Base-by-base conservation (phyloP, 2,797 vertebrate genomes). In the Microctenopoma stevenorrisi region DNA sequence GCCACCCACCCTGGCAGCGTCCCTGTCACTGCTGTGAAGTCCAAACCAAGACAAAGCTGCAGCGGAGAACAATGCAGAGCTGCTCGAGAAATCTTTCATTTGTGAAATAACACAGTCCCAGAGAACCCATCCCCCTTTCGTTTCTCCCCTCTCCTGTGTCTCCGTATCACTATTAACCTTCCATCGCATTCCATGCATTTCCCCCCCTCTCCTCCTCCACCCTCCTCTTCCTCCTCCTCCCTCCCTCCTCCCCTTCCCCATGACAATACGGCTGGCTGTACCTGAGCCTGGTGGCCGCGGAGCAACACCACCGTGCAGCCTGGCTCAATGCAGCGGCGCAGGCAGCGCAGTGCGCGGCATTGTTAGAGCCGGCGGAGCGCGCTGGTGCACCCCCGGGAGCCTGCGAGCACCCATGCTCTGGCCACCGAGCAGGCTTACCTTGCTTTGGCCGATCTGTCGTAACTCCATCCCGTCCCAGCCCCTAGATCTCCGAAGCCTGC, bases 401-500 rank as follows among this genome's bases (percentile, higher is more conserved):
- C 26, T 8, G 14, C 2, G 68, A 64, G 68, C 66, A 42, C 69
- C 68, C 72, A 33, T 61, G 83, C 81, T 84, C 15, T 37, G 51
- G 64, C 38, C 74, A 50, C 42, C 67, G 53, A 35, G 22, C 22
- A 22, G 4, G 44, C 89, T 91, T 93, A 95, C 94, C 94, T 94
- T 85, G 93, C 91, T 88, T 93, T 95, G 82, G 88, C 89, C 80
- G 93, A 90, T 89, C 93, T 88, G 88, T 93, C 93, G 92, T 94
- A 95, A 86, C 77, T 93, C 94, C 94, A 95, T 94, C 92, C 94
- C 74, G 92, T 82, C 85, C 93, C 94, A 78, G 92, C 89, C 80
- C 93, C 92, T n/a, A 94, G 80, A 76, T 95, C 93, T 75, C 93
- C 94, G 76, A 94, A 95, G 78, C 93, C 93, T 87, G 93, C 87